Percentiles rank a stretch among this genome's conserved stretches.
Evolutionary conservation across 2,113 vertebrate genomes (phyloP).

Genomic region (Aegotheles bennettii): DNA sequence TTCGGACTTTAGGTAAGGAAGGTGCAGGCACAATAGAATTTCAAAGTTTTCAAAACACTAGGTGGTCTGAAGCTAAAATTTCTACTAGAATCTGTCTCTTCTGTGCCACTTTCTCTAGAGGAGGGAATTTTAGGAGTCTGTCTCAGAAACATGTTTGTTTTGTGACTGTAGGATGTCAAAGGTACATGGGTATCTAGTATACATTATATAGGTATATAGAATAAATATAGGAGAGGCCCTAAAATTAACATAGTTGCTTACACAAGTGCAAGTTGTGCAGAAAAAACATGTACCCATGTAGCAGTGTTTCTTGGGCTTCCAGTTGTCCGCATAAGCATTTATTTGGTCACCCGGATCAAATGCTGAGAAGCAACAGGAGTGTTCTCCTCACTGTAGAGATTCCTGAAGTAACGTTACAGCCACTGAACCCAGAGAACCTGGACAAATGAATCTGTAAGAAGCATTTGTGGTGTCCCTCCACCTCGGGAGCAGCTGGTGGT

Average conservation of each 20-base stretch:
- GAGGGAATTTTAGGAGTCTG: neutral
- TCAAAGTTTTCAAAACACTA: neutral
- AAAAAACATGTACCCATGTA: rapidly evolving
- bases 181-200: neutral
- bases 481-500: neutral
- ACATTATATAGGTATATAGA: neutral
- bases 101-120: neutral
- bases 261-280: neutral
- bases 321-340: neutral
- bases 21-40: neutral
- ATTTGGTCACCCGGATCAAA: neutral
- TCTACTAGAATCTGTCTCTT: neutral
- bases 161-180: neutral
- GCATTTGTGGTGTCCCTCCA: neutral
- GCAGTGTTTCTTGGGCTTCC: neutral
- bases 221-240: neutral
- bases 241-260: neutral
- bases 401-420: neutral
- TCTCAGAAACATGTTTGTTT: neutral
- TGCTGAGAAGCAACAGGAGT: neutral
- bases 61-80: neutral
- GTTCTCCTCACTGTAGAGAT: neutral
- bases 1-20: neutral
- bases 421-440: neutral
- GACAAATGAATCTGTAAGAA: rapidly evolving